These are phyloP conservation scores for Argyrosomus japonicus DNA, from an alignment of 2,113 vertebrate species.

Conservation along the genomic window DNA sequence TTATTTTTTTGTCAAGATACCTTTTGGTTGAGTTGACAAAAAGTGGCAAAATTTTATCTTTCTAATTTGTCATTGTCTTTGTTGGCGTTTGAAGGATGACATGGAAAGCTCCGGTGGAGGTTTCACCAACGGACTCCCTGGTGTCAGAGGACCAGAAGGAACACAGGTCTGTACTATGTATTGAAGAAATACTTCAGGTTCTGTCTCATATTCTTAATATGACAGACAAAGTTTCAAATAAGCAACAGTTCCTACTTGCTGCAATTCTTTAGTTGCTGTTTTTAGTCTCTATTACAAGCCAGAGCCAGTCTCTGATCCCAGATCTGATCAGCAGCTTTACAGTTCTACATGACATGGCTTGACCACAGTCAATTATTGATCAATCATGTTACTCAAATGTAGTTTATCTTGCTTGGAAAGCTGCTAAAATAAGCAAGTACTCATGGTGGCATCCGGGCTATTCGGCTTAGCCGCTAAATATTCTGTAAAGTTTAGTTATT, in stretches of 20 bases:
- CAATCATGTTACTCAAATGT: not conserved
- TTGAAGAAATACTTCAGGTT: not conserved
- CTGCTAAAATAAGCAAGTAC: not conserved
- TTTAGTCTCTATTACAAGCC: not conserved
- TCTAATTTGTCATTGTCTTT: not conserved
- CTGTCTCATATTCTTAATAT: not conserved
- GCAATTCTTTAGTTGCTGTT: no score
- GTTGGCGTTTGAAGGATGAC: slow-evolving; percentile 86
- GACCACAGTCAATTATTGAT: not conserved
- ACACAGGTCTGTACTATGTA: slow-evolving; percentile 82
- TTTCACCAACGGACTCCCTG: slow-evolving; percentile 71
- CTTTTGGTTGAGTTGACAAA: not conserved
- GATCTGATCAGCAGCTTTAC: not conserved
- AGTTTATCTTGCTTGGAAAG: not conserved
- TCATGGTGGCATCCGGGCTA: not conserved
- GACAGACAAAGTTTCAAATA: not conserved
- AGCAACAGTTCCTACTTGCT: no score
- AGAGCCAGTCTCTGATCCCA: not conserved
- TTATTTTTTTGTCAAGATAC: not conserved
- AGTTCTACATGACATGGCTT: no score
- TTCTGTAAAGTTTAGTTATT: not conserved
- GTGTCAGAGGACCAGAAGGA: slow-evolving; percentile 83
- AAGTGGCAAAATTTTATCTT: not conserved
- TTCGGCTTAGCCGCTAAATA: not conserved
- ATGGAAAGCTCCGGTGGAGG: slow-evolving; percentile 90